Evolutionary conservation across 2,888 invertebrate genomes (phyloP), one percentile per base, ranked within the genome.

Genomic region (Tiliacea citrago): DNA sequence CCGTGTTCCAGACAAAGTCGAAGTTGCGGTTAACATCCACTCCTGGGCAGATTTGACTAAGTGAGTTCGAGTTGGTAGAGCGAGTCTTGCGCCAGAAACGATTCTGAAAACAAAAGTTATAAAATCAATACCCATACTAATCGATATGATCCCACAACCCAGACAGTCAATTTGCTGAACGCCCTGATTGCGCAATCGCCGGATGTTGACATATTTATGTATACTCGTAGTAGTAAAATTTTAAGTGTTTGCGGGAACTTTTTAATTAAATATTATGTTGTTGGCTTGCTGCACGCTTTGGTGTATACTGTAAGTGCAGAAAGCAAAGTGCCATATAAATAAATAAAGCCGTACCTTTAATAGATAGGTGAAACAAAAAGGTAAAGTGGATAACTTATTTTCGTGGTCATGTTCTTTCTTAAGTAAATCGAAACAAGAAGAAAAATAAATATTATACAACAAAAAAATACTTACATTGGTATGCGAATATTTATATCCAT

Each of bases 21-120:
- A 97, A 98, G 93, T 98, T 98, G 6, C 98, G 95, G 92, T 98
- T 98, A 0, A 97, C 97, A 89, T 98, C 98, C 0, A 97, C 97
- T 12, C 98, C 98, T 7, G 93, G 93, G 85, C 98, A 98, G 0
- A 90, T 1, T 24, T 51, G 49, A 6, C 93, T 83, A 10, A 91
- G 88, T 0, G 55, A 1, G 60, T 92, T 88, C n/a, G 90, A 86
- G 79, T 93, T 90, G 0, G 95, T 96, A 0, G 97, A 97, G 0
- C 98, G 97, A 0, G 97, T 98, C 90, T 98, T 98, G 24, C 98
- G 97, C 98, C 98, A 98, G 83, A 98, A 93, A 16, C 97, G 96
- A 51, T 89, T 87, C 97, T 97, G 88, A n/a, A 92, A 93, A 66
- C 21, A 45, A 72, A 71, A 76, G 6, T 29, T n/a, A 53, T 9